Evolutionary conservation across 2,888 invertebrate species (phyloP).

Genomic region (Drosophila differens): DNA sequence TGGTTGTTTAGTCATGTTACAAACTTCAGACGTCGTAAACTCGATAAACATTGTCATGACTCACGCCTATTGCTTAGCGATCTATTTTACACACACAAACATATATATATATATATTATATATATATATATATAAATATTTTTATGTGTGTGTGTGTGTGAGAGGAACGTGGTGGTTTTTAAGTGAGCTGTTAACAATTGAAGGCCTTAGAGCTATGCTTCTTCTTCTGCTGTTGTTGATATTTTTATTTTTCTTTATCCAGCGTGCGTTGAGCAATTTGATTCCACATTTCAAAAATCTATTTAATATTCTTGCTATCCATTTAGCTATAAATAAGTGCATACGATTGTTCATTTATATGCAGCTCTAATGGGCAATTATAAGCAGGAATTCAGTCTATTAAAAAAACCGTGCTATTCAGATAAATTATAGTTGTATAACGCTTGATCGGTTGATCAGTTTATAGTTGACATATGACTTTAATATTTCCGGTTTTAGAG

Average conservation of each 20-base stretch:
- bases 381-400: background rate
- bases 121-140: background rate
- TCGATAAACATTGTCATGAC: conserved; percentile 32
- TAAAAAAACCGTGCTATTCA: background rate
- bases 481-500: background rate
- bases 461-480: background rate
- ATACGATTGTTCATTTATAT: background rate
- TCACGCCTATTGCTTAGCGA: conserved; percentile 17
- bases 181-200: conserved; percentile 5
- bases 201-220: background rate
- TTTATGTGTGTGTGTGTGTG: background rate
- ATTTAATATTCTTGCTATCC: conserved; percentile 10
- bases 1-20: conserved; percentile 31
- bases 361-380: conserved; percentile 18
- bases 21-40: conserved; percentile 29
- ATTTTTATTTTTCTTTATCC: conserved; percentile 7
- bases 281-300: conserved; percentile 2
- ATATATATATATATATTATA: background rate
- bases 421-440: background rate
- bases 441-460: background rate
- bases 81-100: background rate
- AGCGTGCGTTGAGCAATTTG: conserved; percentile 21
- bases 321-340: conserved; percentile 3
- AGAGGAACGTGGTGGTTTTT: conserved; percentile 27
- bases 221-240: background rate